Base-by-base conservation (phyloP, 2,888 invertebrate genomes). In the Drosophila mettleri region DNA sequence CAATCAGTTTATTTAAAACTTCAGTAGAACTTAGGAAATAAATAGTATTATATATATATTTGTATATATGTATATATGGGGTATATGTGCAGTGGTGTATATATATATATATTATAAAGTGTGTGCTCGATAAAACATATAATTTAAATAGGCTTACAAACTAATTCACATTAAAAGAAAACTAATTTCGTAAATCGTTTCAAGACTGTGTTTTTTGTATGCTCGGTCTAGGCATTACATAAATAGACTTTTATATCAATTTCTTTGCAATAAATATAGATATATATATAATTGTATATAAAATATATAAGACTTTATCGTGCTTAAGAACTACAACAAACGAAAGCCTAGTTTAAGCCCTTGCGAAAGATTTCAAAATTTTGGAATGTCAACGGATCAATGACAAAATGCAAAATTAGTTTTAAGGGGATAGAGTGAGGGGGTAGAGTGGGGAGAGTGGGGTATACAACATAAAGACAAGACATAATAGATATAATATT, bases 311-410 rank as follows among this genome's bases (percentile, higher is more conserved):
- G 61, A 66, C 54, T 65, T 74, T 69, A 63, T 31, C 36, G 41
- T 34, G 52, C 48, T 36, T 60, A 71, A 14, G 12, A 29, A 33
- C 49, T 70, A 62, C n/a, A 34, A 38, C 52, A 34, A 33, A 43
- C n/a, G 38, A 39, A 48, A 48, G 20, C 33, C 45, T 45, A 45
- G 45, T 12, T 27, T 29, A 58, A 49, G 51, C 34, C 75, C 45
- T 51, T 43, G 45, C 27, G 18, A 38, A 67, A 51, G 9, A 34
- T 55, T 54, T 27, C 20, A 27, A 45, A 60, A 57, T 77, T 62
- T 62, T 80, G 83, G 83, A 83, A 83, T 83, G 86, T 72, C 80
- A 83, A 82, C 59, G 49, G 54, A 61, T 54, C 78, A 80, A 80
- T 82, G 82, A 86, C 78, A 76, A 73, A 68, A 58, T 60, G 48